A percentile compares a stretch with the other conserved stretches of the same genome.
Evolutionary conservation across 1,140 invertebrate genomes (phyloP).

Genomic region (Telenomus remus): DNA sequence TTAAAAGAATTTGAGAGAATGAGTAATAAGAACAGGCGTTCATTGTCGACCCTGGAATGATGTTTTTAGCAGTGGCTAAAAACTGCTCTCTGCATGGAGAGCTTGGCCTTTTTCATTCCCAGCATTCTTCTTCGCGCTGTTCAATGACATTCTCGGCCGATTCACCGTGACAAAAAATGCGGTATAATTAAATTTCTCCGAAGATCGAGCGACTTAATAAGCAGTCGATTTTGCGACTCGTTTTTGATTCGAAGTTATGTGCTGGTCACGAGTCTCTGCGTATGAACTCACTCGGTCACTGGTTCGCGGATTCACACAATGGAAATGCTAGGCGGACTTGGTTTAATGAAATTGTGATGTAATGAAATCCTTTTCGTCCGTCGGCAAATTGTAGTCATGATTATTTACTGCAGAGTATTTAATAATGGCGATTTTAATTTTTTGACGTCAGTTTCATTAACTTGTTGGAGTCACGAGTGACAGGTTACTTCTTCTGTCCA

Average conservation of each 20-base stretch:
- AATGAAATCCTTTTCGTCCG: constrained; percentile 56
- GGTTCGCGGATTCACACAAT: constrained; percentile 48
- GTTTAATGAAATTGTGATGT: constrained; percentile 52
- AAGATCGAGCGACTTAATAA: constrained; percentile 39
- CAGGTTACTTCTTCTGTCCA: no score
- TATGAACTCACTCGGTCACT: constrained; percentile 13
- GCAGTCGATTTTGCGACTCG: constrained; percentile 14
- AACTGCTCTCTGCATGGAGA: no score
- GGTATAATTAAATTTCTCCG: constrained; percentile 30
- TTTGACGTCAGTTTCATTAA: no score
- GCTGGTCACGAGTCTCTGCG: constrained; percentile 16
- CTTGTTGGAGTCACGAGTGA: no score
- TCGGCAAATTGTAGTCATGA: constrained; percentile 45
- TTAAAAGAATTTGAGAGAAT: constrained; percentile 23
- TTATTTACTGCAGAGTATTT: no score
- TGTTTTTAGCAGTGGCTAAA: no score
- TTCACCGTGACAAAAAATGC: constrained; percentile 12
- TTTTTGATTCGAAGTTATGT: constrained; percentile 34
- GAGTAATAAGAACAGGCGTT: constrained; percentile 2
- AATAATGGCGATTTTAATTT: no score
- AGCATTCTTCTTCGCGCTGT: neutral
- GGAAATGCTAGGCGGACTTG: constrained; percentile 23
- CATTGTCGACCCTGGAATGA: constrained; percentile 13
- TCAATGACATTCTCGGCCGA: constrained; percentile 17
- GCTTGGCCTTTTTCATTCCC: neutral